Evolutionary conservation across 2,113 vertebrate species (phyloP).

Genomic region (Ranitomeya imitator): DNA sequence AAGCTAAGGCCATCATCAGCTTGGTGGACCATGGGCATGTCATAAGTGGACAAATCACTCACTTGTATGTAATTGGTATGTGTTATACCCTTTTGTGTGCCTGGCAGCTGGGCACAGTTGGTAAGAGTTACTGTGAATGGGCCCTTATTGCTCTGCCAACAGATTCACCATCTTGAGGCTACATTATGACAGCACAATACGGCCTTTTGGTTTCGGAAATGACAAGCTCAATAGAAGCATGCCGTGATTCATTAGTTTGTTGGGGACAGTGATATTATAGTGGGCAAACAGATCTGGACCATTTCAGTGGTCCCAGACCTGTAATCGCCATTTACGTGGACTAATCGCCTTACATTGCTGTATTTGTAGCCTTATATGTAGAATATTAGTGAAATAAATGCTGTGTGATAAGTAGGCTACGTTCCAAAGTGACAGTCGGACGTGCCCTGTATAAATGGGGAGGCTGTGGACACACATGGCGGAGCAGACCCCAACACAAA

Average conservation of each 20-base stretch:
- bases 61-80: slow-evolving; percentile 27
- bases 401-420: not conserved
- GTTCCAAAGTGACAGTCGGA: not conserved
- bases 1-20: not conserved
- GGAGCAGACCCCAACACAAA: not conserved
- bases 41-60: not conserved
- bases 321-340: not conserved
- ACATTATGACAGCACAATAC: slow-evolving; percentile 48
- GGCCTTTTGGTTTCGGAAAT: slow-evolving; percentile 52
- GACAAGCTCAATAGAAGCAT: slow-evolving; percentile 44
- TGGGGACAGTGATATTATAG: slow-evolving; percentile 32
- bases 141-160: slow-evolving; percentile 49
- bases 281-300: slow-evolving; percentile 16
- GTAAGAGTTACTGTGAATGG: slow-evolving; percentile 44
- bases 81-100: slow-evolving; percentile 21
- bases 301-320: not conserved
- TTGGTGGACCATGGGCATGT: not conserved
- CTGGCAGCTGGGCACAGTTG: slow-evolving; percentile 43
- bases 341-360: not conserved
- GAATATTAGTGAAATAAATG: not conserved
- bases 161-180: slow-evolving; percentile 51
- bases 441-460: not conserved
- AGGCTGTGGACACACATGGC: not conserved
- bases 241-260: slow-evolving; percentile 52
- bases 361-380: not conserved